Conservation (phyloP, 1,140 invertebrate species). For the Rhagoletis pomonella region DNA sequence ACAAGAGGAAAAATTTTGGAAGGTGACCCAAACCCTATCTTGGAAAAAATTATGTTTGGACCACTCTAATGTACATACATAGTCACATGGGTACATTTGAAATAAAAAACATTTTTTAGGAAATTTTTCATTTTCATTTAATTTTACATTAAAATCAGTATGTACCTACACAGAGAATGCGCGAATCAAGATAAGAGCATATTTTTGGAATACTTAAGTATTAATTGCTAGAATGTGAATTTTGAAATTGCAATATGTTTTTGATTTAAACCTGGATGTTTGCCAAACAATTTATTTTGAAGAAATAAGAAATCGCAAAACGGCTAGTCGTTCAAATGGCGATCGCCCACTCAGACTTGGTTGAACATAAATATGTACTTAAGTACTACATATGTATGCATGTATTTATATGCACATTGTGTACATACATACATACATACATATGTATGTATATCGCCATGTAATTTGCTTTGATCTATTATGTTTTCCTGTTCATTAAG, state of each 20-base stretch:
- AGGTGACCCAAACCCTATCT: no score
- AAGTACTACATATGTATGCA: background rate
- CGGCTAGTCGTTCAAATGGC: background rate
- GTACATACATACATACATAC: background rate
- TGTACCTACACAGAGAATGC: no score
- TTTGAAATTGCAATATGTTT: background rate
- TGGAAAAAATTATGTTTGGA: no score
- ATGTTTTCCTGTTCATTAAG: no score
- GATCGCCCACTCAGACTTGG: no score
- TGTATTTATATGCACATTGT: background rate
- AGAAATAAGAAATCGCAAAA: background rate
- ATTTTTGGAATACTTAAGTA: no score
- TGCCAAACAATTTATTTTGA: background rate
- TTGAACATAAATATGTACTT: no score
- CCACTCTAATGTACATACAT: no score
- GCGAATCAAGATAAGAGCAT: no score
- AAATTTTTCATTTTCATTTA: no score
- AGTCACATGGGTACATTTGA: background rate
- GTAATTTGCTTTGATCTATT: background rate
- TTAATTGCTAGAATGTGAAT: background rate
- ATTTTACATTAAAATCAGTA: no score
- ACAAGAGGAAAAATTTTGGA: no score
- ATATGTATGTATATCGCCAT: background rate
- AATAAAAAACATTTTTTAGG: background rate
- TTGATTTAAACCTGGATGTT: conserved; percentile 6